Evolutionary conservation across 1,140 invertebrate genomes (phyloP).

Genomic region (Rhyzopertha dominica): DNA sequence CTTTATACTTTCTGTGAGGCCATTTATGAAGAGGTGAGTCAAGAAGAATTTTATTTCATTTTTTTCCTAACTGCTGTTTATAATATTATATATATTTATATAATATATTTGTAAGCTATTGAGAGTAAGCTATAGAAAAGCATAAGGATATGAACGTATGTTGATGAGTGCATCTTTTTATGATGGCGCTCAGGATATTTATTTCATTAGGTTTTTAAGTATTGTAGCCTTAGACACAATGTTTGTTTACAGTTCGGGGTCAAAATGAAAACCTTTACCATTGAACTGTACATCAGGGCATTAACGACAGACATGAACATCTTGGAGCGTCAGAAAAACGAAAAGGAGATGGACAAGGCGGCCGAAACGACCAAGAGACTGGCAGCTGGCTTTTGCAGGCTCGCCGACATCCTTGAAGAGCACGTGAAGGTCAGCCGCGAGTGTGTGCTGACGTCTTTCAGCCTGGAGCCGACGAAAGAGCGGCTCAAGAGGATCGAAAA

Average conservation of each 20-base stretch:
- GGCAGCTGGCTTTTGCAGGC: constrained; percentile 53
- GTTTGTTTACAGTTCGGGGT: constrained; percentile 55
- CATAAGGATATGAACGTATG: no score
- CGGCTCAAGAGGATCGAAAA: constrained; percentile 51
- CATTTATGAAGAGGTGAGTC: constrained; percentile 34
- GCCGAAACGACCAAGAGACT: constrained; percentile 51
- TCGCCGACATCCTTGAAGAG: constrained; percentile 53
- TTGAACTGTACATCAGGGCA: constrained; percentile 67
- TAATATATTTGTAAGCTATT: no score
- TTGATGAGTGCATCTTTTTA: no score
- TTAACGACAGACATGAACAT: constrained; percentile 72
- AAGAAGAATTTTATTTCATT: constrained; percentile 1
- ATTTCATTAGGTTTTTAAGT: neutral
- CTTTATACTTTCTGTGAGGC: constrained; percentile 39
- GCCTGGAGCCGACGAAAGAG: constrained; percentile 54
- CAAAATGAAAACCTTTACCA: constrained; percentile 58
- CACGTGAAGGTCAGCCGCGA: constrained; percentile 55
- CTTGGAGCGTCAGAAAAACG: constrained; percentile 60
- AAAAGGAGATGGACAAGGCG: constrained; percentile 51
- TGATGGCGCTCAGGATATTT: neutral
- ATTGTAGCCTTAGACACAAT: no score
- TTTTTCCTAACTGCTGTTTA: constrained; percentile 1
- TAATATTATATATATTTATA: no score
- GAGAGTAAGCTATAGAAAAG: neutral
- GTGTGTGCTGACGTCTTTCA: constrained; percentile 62